A percentile compares a stretch with the other conserved stretches of the same genome.
These are phyloP conservation scores for Euphydryas editha DNA, from an alignment of 2,888 invertebrate genomes.

Conservation along the genomic window DNA sequence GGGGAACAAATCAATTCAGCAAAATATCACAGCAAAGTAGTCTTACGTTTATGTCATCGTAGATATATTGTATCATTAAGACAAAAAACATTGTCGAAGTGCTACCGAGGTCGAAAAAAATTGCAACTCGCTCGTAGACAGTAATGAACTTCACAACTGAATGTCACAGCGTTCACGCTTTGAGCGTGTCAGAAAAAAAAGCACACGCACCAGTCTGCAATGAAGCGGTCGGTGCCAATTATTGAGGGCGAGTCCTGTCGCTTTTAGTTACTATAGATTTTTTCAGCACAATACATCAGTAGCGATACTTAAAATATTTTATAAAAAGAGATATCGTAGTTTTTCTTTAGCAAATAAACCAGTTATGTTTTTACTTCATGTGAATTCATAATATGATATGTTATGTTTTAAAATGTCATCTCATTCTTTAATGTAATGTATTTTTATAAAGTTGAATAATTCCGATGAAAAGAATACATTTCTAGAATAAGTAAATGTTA, in stretches of 20 bases:
- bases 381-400: background rate
- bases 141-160: conserved; percentile 33
- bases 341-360: background rate
- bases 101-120: conserved; percentile 11
- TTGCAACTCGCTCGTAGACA: conserved; percentile 19
- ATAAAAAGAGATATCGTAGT: background rate
- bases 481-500: background rate
- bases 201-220: conserved; percentile 35
- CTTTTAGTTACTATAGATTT: conserved; percentile 24
- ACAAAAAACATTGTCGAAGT: background rate
- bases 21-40: background rate
- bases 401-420: background rate
- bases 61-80: background rate
- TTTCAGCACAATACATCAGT: conserved; percentile 25
- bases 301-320: conserved; percentile 15
- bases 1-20: conserved; percentile 6
- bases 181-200: conserved; percentile 30
- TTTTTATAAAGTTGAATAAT: background rate
- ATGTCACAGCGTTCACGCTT: conserved; percentile 32
- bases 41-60: background rate
- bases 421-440: background rate
- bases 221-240: conserved; percentile 65
- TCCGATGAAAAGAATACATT: background rate
- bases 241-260: conserved; percentile 56
- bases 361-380: background rate